Evolutionary conservation across 92 coral and sea anemone species (phyloP), one percentile per base, ranked within the genome.

Genomic region (Plumapathes pennacea): DNA sequence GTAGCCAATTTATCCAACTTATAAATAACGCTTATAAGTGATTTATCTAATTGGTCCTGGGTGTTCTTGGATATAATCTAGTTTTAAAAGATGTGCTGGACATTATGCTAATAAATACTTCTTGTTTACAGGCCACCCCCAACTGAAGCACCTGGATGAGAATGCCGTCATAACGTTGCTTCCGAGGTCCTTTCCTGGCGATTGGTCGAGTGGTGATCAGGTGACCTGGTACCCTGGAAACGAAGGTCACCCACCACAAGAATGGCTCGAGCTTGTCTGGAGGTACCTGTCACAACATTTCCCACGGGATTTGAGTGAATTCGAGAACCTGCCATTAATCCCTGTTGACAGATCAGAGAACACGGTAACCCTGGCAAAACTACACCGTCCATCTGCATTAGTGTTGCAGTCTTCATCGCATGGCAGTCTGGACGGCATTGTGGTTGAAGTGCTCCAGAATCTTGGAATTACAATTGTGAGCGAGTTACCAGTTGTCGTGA

Each of bases 241-340:
- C 22, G 27, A 38, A 9, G 49, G 68, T 8, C 85, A 89, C 63
- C 97, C 94, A 32, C 70, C 97, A 2, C 41, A 44, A 32, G 74
- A 38, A n/a, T 90, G 97, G 97, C 37, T 90, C 10, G 47, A 74
- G 45, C 65, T 54, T 13, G 43, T 90, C 29, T 90, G 97, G 97
- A 4, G 23, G 39, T 90, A 88, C 67, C 78, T 90, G 5, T 41
- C 18, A 26, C 27, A 32, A 32, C 21, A 82, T 23, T 90, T 90
- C 34, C 4, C 32, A 10, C 15, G 34, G 10, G 51, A 39, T 19
- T 49, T 86, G 22, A 54, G 31, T 7, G 31, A 38, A 11, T 77
- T 90, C 47, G 22, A 49, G 20, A 68, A 67, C 2, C 62, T 86
- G 40, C 87, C 89, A 11, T 64, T 90, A 39, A 55, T 90, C 54